Conservation (phyloP, 2,113 vertebrate genomes). For the Xyrauchen texanus region DNA sequence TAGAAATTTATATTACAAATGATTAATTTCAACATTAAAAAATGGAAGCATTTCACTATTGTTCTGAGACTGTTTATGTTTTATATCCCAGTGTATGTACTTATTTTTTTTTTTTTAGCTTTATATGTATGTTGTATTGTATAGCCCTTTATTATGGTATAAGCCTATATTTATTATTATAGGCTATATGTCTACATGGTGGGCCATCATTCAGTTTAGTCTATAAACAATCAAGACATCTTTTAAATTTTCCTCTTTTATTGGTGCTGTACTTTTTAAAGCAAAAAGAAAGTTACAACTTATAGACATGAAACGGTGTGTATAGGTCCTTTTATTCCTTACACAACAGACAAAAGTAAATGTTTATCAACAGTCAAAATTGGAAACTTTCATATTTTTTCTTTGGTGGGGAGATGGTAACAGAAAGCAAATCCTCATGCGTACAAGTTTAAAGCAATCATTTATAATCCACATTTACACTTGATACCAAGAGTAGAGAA, state of each 20-base stretch:
- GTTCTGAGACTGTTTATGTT: too few relatives aligned
- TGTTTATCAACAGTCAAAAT: not conserved
- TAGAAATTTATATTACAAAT: too few relatives aligned
- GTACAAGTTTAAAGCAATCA: slow-evolving; percentile 65
- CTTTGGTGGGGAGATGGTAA: slow-evolving; percentile 67
- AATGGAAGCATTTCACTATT: too few relatives aligned
- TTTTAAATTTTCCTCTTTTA: slow-evolving; percentile 59
- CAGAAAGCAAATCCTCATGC: slow-evolving; percentile 56
- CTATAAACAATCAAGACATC: slow-evolving; percentile 36
- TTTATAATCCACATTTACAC: slow-evolving; percentile 69
- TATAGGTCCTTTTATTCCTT: slow-evolving; percentile 43
- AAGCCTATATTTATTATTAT: too few relatives aligned
- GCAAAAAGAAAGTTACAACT: slow-evolving; percentile 45
- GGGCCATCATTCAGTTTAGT: too few relatives aligned
- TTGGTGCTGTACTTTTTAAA: slow-evolving; percentile 67
- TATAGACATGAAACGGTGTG: slow-evolving; percentile 57
- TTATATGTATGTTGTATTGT: too few relatives aligned
- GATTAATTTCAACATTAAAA: too few relatives aligned
- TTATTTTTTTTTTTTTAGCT: too few relatives aligned
- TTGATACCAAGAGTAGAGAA: slow-evolving; percentile 48
- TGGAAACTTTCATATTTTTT: slow-evolving; percentile 56
- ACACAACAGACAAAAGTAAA: slow-evolving; percentile 53
- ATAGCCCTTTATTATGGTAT: too few relatives aligned
- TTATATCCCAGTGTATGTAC: too few relatives aligned
- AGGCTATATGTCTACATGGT: too few relatives aligned